These are phyloP conservation scores for Pandemis heparana DNA, from an alignment of 2,888 invertebrate genomes.

Conservation along the genomic window DNA sequence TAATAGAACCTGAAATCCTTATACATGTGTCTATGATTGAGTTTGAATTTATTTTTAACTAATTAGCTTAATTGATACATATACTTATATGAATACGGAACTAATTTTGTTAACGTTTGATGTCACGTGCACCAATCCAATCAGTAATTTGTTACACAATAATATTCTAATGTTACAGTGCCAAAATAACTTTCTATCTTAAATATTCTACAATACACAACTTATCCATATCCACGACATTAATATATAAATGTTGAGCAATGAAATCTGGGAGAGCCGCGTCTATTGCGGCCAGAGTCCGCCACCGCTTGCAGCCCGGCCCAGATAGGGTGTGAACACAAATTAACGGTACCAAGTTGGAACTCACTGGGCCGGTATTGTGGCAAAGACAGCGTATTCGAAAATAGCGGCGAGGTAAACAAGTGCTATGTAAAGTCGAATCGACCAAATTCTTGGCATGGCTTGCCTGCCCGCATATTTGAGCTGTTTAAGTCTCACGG, in stretches of 20 bases:
- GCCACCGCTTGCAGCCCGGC: constrained; percentile 22
- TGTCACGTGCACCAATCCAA: no score
- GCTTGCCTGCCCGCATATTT: constrained; percentile 69
- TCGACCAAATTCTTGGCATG: constrained; percentile 79
- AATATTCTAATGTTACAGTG: neutral
- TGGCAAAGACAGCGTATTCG: constrained; percentile 51
- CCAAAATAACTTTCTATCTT: neutral
- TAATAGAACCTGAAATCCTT: no score
- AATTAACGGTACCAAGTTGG: constrained; percentile 54
- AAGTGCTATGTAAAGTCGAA: constrained; percentile 72
- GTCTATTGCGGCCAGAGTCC: constrained; percentile 7
- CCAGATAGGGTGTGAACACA: constrained; percentile 50
- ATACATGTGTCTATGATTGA: no score
- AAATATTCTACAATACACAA: neutral
- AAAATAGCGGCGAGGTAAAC: constrained; percentile 78
- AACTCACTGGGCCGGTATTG: constrained; percentile 45
- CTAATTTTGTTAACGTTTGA: no score
- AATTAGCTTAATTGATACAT: no score
- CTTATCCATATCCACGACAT: neutral
- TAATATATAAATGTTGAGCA: neutral
- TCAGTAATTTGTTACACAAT: neutral
- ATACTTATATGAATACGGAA: no score
- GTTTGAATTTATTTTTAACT: no score
- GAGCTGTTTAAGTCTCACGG: constrained; percentile 56
- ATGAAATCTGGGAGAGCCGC: constrained; percentile 1